These are phyloP conservation scores for Pasiphila rectangulata DNA, from an alignment of 2,888 invertebrate genomes.

Conservation along the genomic window DNA sequence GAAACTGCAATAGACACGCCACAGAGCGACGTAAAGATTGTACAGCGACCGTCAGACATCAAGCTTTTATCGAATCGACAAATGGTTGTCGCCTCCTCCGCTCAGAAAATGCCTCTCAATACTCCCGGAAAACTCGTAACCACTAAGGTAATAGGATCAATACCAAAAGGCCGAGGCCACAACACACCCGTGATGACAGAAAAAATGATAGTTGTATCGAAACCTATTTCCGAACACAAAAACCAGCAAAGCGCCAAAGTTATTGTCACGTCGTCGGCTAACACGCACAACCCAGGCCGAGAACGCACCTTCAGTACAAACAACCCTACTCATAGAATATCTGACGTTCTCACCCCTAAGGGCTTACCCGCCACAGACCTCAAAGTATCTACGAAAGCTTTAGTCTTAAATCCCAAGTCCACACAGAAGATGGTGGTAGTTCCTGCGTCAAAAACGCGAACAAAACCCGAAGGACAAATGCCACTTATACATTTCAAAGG, in stretches of 20 bases:
- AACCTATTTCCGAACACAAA: conserved; percentile 58
- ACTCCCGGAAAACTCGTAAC: conserved; percentile 64
- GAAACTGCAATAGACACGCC: conserved; percentile 56
- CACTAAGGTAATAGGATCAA: conserved; percentile 68
- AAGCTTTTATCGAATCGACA: conserved; percentile 71
- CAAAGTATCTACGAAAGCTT: conserved; percentile 74
- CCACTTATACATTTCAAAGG: conserved; percentile 74
- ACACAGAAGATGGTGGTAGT: conserved; percentile 77
- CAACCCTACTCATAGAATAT: conserved; percentile 53
- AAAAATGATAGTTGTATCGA: conserved; percentile 75
- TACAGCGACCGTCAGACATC: conserved; percentile 67
- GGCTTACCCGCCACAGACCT: conserved; percentile 74
- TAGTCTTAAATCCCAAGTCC: conserved; percentile 73
- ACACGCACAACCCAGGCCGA: conserved; percentile 51
- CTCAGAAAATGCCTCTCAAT: conserved; percentile 57
- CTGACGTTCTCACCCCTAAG: conserved; percentile 67
- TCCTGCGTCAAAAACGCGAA: conserved; percentile 62
- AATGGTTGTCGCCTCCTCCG: conserved; percentile 60
- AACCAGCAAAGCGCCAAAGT: conserved; percentile 58
- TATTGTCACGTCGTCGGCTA: conserved; percentile 58
- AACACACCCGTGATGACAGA: conserved; percentile 52
- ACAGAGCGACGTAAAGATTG: conserved; percentile 66
- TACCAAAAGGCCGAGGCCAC: conserved; percentile 52
- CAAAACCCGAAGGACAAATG: conserved; percentile 66
- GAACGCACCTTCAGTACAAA: conserved; percentile 50